Base-by-base conservation (phyloP, 2,888 invertebrate genomes). In the Erannis defoliaria region DNA sequence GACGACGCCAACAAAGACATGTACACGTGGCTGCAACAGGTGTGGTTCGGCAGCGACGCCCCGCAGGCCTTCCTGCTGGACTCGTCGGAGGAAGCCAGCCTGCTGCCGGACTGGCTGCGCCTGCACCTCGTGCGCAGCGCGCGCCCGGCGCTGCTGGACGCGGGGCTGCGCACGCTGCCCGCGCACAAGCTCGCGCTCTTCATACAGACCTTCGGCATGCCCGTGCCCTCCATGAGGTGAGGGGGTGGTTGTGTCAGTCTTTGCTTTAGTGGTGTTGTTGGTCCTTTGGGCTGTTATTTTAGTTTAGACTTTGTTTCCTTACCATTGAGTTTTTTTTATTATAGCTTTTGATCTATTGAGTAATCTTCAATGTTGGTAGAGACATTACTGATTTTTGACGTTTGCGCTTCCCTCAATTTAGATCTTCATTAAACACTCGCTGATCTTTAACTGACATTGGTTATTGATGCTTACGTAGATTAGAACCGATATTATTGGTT, bases 151-250 rank as follows among this genome's bases (percentile, higher is more conserved):
- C 92, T 99, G 23, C 96, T 99, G 29, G 97, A 97, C 74, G 97
- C 97, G 0, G 98, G 98, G 0, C 94, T 99, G 29, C 94, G 96
- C 53, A 97, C 97, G 72, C 89, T 99, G 64, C 97, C 98, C 53
- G 97, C 98, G 0, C 95, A 96, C 56, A 98, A 99, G 84, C 94
- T 99, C 54, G 96, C 99, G 8, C 92, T 99, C 9, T 99, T 98
- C 85, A 97, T 99, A 55, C 99, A 99, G 88, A 98, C 98, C 14
- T 99, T 99, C 85, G 99, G 99, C 21, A 97, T 99, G 78, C 99
- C 99, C 0, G 96, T 98, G 0, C 93, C 95, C 54, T 96, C 97
- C 0, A 97, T 98, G 95, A 97, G 96, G 88, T 95, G 18, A 19
- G 16, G 6, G n/a, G n/a, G n/a, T n/a, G n/a, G n/a, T n/a, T n/a